Evolutionary conservation across 1,140 invertebrate species (phyloP), one percentile per base, ranked within the genome.

Genomic region (Phenacoccus solenopsis): DNA sequence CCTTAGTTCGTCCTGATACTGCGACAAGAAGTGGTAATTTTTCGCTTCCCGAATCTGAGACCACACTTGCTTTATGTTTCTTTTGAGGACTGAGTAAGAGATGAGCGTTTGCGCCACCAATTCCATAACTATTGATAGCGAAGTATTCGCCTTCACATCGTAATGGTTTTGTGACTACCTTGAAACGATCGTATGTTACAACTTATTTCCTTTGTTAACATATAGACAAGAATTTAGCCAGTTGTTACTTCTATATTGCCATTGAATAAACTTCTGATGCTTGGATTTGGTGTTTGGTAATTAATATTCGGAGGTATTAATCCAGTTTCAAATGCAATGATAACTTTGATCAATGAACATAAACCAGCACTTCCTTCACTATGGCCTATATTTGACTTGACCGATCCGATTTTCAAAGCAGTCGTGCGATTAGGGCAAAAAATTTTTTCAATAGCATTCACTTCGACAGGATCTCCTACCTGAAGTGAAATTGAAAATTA

Each of bases 351-450:
- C 38, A 87, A 74, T 10, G 82, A 79, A 72, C 81, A 81, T 1
- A 88, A 72, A 30, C 82, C 81, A 76, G 87, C 86, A 1, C 84
- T 83, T 20, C 86, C 82, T 76, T 90, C 87, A 24, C 86, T 81
- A 74, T 91, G 88, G 0, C 89, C 90, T 80, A 89, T 84, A 76
- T 90, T 91, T 1, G 86, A 84, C 75, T 90, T 90, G 0, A 89
- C 82, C 1, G 88, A 87, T 1, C 89, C 89, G 71, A 91, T 84
- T 9, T 85, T 75, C 5, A 91, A 79, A 20, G 88, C 85, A 3
- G 73, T 69, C 1, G 77, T 74, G 27, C 85, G 77, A 27, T 67
- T 78, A n/a, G 38, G 3, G 72, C 84, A 71, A 38, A 71, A 71
- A 2, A 71, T 22, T 38, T 71, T 32, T 20, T 61, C 28, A 28